phyloP scores from a whole-genome alignment of 2,797 vertebrate species.

The Melanotaenia nigrans region DNA sequence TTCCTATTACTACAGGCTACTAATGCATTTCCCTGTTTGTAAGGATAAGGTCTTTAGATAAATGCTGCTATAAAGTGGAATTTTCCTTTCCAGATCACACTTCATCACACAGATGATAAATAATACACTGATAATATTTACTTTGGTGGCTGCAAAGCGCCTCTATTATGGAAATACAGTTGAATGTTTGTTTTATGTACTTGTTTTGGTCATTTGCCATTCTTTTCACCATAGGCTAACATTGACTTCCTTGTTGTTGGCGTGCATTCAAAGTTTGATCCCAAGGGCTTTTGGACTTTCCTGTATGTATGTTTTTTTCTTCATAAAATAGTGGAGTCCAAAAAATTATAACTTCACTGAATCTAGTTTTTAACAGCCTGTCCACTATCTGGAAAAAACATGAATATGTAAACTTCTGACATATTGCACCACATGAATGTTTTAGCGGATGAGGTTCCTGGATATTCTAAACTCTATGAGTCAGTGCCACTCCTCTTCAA shows the following conservation, averaged over 20 bases:
- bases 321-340: slow-evolving; percentile 66
- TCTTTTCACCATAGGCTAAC: slow-evolving; percentile 79
- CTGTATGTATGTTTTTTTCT: slow-evolving; percentile 57
- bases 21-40: slow-evolving; percentile 56
- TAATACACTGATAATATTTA: slow-evolving; percentile 79
- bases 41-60: slow-evolving; percentile 49
- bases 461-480: slow-evolving; percentile 83
- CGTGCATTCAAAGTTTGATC: slow-evolving; percentile 74
- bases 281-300: slow-evolving; percentile 72
- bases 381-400: slow-evolving; percentile 81
- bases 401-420: slow-evolving; percentile 80
- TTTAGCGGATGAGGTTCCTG: slow-evolving; percentile 82
- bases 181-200: slow-evolving; percentile 80
- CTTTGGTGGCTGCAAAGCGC: slow-evolving; percentile 66
- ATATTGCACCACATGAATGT: slow-evolving; percentile 81
- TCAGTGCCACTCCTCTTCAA: slow-evolving; percentile 85
- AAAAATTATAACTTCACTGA: slow-evolving; percentile 77
- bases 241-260: slow-evolving; percentile 85
- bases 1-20: slow-evolving; percentile 36
- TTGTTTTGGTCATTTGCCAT: slow-evolving; percentile 83
- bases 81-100: slow-evolving; percentile 75
- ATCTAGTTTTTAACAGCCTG: slow-evolving; percentile 81
- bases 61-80: slow-evolving; percentile 65
- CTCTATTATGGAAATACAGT: slow-evolving; percentile 75
- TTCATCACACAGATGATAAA: slow-evolving; percentile 80